A percentile compares a stretch with the other conserved stretches of the same genome.
phyloP scores from a whole-genome alignment of 1,140 invertebrate genomes.

The Chironomus striatipennis region DNA sequence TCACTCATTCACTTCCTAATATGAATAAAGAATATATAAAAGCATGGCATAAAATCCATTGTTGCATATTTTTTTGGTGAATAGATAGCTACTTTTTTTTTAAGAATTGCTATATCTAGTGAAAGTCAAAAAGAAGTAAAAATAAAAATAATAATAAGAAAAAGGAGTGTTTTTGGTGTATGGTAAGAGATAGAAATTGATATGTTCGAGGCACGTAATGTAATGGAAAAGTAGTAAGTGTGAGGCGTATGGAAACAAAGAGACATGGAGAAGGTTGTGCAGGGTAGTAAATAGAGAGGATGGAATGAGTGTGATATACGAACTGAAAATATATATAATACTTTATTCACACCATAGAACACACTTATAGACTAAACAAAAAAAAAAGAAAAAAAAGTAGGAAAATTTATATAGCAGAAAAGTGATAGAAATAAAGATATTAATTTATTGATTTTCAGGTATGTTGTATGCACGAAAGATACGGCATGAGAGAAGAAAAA shows the following conservation, averaged over 20 bases:
- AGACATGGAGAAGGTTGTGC: too few relatives aligned
- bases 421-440: conserved; percentile 17
- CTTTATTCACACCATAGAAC: conserved; percentile 17
- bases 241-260: neutral
- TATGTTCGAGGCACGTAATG: conserved; percentile 23
- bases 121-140: neutral
- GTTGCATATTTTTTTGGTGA: conserved; percentile 8
- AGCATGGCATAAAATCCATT: neutral
- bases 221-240: conserved; percentile 20
- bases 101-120: neutral
- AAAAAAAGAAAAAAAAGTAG: neutral
- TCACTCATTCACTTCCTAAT: neutral
- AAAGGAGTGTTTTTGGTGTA: conserved; percentile 2
- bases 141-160: neutral
- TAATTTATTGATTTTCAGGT: conserved; percentile 22
- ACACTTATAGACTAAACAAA: conserved; percentile 20
- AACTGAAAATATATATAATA: neutral
- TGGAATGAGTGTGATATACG: too few relatives aligned
- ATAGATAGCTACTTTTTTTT: conserved; percentile 10
- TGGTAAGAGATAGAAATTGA: conserved; percentile 17
- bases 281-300: too few relatives aligned
- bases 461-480: neutral
- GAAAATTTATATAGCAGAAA: neutral
- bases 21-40: neutral
- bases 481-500: too few relatives aligned